A percentile compares a stretch with the other conserved stretches of the same genome.
These are phyloP conservation scores for Fopius arisanus DNA, from an alignment of 1,140 invertebrate genomes.

Conservation along the genomic window DNA sequence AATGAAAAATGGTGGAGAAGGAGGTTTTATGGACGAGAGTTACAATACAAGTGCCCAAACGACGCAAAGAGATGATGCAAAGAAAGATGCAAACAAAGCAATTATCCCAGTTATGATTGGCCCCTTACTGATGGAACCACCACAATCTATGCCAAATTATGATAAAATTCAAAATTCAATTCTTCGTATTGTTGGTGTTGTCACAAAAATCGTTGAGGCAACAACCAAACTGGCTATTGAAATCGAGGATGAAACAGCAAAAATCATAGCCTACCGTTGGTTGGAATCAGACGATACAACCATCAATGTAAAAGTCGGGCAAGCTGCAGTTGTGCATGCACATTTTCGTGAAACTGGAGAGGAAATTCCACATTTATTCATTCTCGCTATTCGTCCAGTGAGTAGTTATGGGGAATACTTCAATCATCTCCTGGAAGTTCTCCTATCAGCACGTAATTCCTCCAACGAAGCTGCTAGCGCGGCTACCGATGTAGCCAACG, in stretches of 20 bases:
- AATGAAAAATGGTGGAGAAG: conserved; percentile 24
- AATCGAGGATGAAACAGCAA: conserved; percentile 56
- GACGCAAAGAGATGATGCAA: background rate
- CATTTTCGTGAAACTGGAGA: conserved; percentile 46
- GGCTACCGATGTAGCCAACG: background rate
- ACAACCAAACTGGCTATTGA: conserved; percentile 55
- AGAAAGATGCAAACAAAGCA: conserved; percentile 41
- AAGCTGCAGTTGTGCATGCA: conserved; percentile 48
- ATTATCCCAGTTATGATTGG: conserved; percentile 53
- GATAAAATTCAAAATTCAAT: conserved; percentile 34
- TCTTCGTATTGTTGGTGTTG: conserved; percentile 47
- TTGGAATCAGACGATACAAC: conserved; percentile 46
- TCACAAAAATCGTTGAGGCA: conserved; percentile 45
- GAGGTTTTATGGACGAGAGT: conserved; percentile 48
- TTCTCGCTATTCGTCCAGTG: conserved; percentile 45
- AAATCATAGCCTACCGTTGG: conserved; percentile 52
- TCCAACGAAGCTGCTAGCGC: background rate
- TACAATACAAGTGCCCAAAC: conserved; percentile 9
- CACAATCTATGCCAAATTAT: conserved; percentile 43
- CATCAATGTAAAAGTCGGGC: conserved; percentile 33
- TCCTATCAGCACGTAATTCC: conserved; percentile 28
- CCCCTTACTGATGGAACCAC: conserved; percentile 37
- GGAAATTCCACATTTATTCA: conserved; percentile 42
- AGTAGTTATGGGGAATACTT: conserved; percentile 44
- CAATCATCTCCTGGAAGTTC: conserved; percentile 52